Evolutionary conservation across 2,113 vertebrate genomes (phyloP), one percentile per base, ranked within the genome.

Genomic region (Lepus timidus): DNA sequence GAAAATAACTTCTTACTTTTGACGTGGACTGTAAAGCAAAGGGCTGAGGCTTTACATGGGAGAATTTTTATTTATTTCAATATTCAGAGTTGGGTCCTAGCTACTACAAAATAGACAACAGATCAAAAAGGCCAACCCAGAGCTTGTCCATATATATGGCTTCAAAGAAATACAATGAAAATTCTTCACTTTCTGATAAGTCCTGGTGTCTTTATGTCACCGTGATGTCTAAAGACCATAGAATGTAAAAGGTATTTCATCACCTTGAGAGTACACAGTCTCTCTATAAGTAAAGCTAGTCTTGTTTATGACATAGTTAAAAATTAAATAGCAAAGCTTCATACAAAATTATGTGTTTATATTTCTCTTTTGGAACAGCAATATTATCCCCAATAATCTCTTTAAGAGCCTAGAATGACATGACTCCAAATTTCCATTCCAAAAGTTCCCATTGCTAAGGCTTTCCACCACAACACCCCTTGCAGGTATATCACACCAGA

Each of bases 31-130:
- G 5, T 83, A 78, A 92, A 76, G 62, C 71, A 71, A 91, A 94
- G 65, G 33, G 36, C 55, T 79, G 33, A 31, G 44, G 64, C 29
- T 88, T 84, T 78, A 52, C 52, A 82, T 49, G 14, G 68, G 49
- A 91, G 12, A 10, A 4, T 16, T 85, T 79, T 67, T 52, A 51
- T 91, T 90, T 70, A 49, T 65, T 91, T 71, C 80, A 85, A 29
- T 76, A 83, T 68, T 85, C 85, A 62, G 80, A 85, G 52, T 75
- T 23, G 5, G 75, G 33, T 88, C 52, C 33, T 33, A 36, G 64
- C 44, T 61, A 80, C 49, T 64, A 88, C 71, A 44, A 89, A 94
- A 67, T 55, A 90, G 65, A 85, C 82, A 95, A 71, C 2, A 44
- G 20, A 88, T 55, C 78, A 23, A 23, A 68, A 90, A 75, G 36